Evolutionary conservation across 2,888 invertebrate genomes (phyloP), one percentile per base, ranked within the genome.

Genomic region (Drosophila paucipuncta): DNA sequence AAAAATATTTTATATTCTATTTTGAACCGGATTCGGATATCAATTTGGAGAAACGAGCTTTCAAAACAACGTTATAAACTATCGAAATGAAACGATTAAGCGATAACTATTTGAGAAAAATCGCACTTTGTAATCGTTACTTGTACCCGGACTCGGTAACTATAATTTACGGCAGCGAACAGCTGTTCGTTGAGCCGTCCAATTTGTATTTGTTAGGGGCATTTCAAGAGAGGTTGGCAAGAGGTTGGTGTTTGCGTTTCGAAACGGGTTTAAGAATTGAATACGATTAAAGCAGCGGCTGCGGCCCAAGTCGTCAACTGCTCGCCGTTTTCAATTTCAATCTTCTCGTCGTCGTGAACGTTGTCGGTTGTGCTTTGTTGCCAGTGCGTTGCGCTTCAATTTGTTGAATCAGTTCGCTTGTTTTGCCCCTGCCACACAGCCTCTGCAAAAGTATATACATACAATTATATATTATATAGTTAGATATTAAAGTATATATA

Each of bases 211-310:
- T 66, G 76, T 47, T 62, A 25, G 47, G 28, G 22, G 31, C 49
- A 60, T 78, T 66, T 63, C 13, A 61, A 63, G 59, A 50, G 37
- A 67, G 70, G 50, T 49, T 74, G 75, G 65, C 60, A 57, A 66
- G 78, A 73, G 78, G 67, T 63, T 68, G 78, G 67, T 63, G 70
- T 67, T 74, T 74, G 65, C 54, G 54, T 71, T 73, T 69, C 47
- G 73, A 80, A 80, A 80, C 80, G 76, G 71, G 83, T 82, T 81
- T 82, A 60, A 82, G 80, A 80, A 80, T 63, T 71, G 60, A 78
- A 69, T 64, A 78, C 60, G 53, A 78, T 76, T 76, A 78, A 76
- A 64, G 66, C 78, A 64, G 66, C 70, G 73, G 64, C 78, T 57
- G 64, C 65, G 55, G 64, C 69, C 55, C 43, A 65, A 50, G 61